Base-by-base conservation (phyloP, 2,888 invertebrate genomes). In the Fragum fragum region DNA sequence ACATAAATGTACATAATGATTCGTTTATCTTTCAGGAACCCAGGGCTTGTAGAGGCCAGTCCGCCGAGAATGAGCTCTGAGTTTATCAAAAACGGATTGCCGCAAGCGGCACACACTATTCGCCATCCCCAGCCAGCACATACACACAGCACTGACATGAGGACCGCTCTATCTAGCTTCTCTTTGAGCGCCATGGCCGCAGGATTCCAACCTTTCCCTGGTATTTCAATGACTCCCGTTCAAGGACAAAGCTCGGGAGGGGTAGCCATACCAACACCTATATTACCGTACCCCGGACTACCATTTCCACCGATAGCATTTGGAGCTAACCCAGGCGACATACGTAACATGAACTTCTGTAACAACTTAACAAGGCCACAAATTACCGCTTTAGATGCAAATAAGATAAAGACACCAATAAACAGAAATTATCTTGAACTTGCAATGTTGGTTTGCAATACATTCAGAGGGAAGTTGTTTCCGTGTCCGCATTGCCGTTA, bases 401-500 rank as follows among this genome's bases (percentile, higher is more conserved):
- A 90, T 5, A 92, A 91, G 75, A 63, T 89, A 32, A 91, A 91
- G 79, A 86, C 91, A 7, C 92, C 92, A 3, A 90, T 91, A 42
- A 92, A 92, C 78, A 81, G 92, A 69, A 92, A 92, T 76, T 92
- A 92, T 73, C 81, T 92, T 2, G 92, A 92, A 70, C 81, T 92
- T 11, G 92, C 92, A 29, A 92, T 92, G 92, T 83, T 92, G n/a
- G 92, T 92, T 2, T 92, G 92, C 63, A 92, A 91, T 79, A 92
- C 92, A 21, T 92, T 92, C 73, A 85, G 92, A 18, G 92, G 92
- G 14, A 92, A 92, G 78, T 76, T 92, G 26, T 92, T 92, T 78
- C 92, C 92, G 1, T 94, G 94, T 57, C 92, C 93, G 0, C 93
- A 93, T 76, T 94, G 94, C 76, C 88, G 92, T 36, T 94, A 94